Evolutionary conservation across 2,888 invertebrate genomes (phyloP).

Genomic region (Holacanthella duospinosa): DNA sequence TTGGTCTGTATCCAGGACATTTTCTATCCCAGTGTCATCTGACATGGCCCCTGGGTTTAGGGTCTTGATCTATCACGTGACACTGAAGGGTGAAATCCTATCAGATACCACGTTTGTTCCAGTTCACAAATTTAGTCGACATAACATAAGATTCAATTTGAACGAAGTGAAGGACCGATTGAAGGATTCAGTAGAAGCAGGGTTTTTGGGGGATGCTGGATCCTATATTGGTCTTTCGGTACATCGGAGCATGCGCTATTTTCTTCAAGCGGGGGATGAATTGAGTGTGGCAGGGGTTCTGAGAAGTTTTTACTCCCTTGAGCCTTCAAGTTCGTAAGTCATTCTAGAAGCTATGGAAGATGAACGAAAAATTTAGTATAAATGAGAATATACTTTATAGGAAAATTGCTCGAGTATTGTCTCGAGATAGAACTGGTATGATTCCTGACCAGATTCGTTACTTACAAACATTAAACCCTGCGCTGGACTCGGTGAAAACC

Average conservation of each 20-base stretch:
- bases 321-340: slow-evolving; percentile 39
- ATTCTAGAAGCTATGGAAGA: too few relatives aligned
- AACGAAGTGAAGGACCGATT: slow-evolving; percentile 50
- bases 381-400: too few relatives aligned
- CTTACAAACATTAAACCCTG: slow-evolving; percentile 45
- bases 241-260: slow-evolving; percentile 37
- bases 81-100: slow-evolving; percentile 44
- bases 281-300: slow-evolving; percentile 41
- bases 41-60: slow-evolving; percentile 50
- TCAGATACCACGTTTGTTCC: slow-evolving; percentile 48
- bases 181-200: slow-evolving; percentile 47
- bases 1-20: slow-evolving; percentile 41
- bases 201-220: slow-evolving; percentile 44
- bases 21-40: slow-evolving; percentile 46
- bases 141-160: slow-evolving; percentile 45
- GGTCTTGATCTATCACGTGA: slow-evolving; percentile 46
- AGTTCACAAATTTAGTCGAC: slow-evolving; percentile 46
- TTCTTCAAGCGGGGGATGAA: slow-evolving; percentile 42
- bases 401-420: slow-evolving; percentile 10
- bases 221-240: slow-evolving; percentile 47
- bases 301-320: slow-evolving; percentile 39
- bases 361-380: too few relatives aligned
- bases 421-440: slow-evolving; percentile 39
- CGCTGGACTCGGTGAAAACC: slow-evolving; percentile 47
- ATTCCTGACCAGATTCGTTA: slow-evolving; percentile 39